Percentiles rank a stretch among this genome's conserved stretches.
These are phyloP conservation scores for Bujurquina vittata DNA, from an alignment of 2,113 vertebrate genomes.

Conservation along the genomic window DNA sequence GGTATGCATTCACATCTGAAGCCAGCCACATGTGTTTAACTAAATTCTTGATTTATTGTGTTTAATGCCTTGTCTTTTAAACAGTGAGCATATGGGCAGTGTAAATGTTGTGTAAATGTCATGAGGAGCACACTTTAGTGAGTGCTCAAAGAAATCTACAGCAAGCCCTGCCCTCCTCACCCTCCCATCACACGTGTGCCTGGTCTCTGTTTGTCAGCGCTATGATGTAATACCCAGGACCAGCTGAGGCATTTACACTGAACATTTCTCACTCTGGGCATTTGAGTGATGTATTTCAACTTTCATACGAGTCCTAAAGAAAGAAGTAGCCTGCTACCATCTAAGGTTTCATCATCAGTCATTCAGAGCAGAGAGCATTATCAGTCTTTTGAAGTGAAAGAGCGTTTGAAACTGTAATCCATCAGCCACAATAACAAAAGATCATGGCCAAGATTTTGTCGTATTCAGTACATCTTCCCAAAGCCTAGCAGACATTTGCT, in stretches of 20 bases:
- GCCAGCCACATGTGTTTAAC: background rate
- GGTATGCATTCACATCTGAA: background rate
- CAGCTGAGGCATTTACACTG: background rate
- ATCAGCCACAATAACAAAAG: background rate
- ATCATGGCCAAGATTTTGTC: background rate
- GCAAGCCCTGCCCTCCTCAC: background rate
- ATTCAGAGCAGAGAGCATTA: background rate
- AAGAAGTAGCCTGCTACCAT: background rate
- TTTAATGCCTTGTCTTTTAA: slow-evolving; percentile 3
- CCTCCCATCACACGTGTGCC: background rate
- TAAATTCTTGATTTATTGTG: slow-evolving; percentile 36
- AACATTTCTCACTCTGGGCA: background rate
- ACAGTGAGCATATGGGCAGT: background rate
- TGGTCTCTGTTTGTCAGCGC: background rate
- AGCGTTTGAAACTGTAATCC: background rate
- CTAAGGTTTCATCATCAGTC: background rate
- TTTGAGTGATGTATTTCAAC: background rate
- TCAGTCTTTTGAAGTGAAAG: background rate
- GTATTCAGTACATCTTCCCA: background rate
- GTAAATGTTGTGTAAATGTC: slow-evolving; percentile 35
- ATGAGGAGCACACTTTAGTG: background rate
- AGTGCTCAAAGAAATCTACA: background rate
- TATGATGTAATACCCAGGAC: background rate
- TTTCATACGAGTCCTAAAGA: background rate
- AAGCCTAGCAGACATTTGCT: background rate